Percentiles rank a stretch among this genome's conserved stretches.
These are phyloP conservation scores for Lerema accius DNA, from an alignment of 1,140 invertebrate genomes.

Conservation along the genomic window DNA sequence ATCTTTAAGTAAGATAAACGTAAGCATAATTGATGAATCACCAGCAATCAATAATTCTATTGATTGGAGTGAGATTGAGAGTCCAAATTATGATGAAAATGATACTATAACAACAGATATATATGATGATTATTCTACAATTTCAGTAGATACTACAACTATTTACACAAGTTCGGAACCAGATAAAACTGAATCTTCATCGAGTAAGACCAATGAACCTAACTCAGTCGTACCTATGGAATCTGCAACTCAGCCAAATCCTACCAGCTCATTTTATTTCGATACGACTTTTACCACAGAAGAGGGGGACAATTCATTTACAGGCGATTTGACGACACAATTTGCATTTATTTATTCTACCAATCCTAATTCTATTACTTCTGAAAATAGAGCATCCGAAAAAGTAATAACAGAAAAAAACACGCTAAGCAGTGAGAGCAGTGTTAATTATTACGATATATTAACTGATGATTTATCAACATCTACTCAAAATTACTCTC, in stretches of 20 bases:
- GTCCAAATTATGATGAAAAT: slow-evolving; percentile 34
- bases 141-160: neutral
- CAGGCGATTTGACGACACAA: neutral
- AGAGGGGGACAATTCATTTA: no score
- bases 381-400: no score
- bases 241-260: neutral
- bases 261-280: neutral
- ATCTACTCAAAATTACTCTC: neutral
- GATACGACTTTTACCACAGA: no score
- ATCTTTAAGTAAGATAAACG: slow-evolving; percentile 9
- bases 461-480: slow-evolving; percentile 7
- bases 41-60: slow-evolving; percentile 29
- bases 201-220: neutral
- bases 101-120: slow-evolving; percentile 22
- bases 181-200: neutral
- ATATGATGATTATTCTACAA: slow-evolving; percentile 15
- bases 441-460: slow-evolving; percentile 2
- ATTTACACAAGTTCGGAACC: neutral
- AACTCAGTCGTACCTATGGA: neutral
- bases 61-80: slow-evolving; percentile 53
- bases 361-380: neutral
- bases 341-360: neutral
- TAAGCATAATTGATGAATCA: slow-evolving; percentile 31
- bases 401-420: neutral
- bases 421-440: neutral